phyloP scores from a whole-genome alignment of 2,113 vertebrate species.

The Heloderma charlesbogerti region DNA sequence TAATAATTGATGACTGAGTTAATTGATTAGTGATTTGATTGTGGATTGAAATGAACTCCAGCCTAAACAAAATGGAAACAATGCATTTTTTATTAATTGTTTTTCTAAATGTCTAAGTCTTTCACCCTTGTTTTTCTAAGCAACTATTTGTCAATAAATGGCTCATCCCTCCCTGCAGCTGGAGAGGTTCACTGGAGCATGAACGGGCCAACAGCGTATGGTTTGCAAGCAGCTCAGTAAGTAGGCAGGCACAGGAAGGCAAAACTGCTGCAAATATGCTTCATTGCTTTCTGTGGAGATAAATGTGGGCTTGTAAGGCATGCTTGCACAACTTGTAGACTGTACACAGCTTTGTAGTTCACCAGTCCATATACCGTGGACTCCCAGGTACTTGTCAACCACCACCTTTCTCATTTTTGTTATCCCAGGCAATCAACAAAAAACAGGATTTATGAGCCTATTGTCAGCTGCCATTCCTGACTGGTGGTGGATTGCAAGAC shows the following conservation, averaged over 20 bases:
- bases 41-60: background rate
- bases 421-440: background rate
- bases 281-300: background rate
- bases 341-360: background rate
- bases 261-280: background rate
- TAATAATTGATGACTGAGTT: background rate
- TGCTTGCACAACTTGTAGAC: background rate
- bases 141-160: background rate
- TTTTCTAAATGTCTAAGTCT: background rate
- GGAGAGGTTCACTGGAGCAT: background rate
- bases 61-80: background rate
- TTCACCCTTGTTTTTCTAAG: constrained; percentile 1
- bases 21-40: background rate
- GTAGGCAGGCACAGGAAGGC: background rate
- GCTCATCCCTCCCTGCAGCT: background rate
- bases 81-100: background rate
- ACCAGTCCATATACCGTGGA: background rate
- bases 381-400: background rate
- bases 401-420: background rate
- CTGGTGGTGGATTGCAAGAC: background rate
- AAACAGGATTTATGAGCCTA: background rate
- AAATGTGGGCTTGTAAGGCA: background rate
- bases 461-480: background rate
- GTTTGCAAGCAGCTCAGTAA: background rate
- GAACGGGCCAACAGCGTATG: background rate